A percentile compares a stretch with the other conserved stretches of the same genome.
These are phyloP conservation scores for Cathartes aura DNA, from an alignment of 2,113 vertebrate species.

Conservation along the genomic window DNA sequence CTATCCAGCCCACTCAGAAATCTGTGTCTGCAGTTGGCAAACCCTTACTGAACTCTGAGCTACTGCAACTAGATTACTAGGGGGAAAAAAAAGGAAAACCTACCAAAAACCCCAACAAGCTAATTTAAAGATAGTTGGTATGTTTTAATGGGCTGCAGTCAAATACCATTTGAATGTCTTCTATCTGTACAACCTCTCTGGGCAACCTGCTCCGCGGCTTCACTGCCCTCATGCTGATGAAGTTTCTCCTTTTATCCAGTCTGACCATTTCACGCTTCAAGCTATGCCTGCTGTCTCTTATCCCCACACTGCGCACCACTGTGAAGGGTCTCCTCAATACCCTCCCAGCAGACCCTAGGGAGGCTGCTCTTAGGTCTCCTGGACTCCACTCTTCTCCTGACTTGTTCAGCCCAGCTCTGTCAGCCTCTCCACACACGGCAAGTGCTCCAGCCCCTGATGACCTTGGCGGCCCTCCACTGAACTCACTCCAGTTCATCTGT, in stretches of 20 bases:
- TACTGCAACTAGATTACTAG: not conserved
- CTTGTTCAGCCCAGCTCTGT: not conserved
- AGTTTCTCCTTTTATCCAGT: not conserved
- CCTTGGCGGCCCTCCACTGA: not conserved
- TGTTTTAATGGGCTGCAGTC: not conserved
- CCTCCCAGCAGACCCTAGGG: not conserved
- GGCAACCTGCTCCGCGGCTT: not conserved
- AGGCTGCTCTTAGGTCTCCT: not conserved
- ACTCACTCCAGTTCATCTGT: accelerated
- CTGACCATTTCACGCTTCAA: not conserved
- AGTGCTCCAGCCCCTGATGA: not conserved
- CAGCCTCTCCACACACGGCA: not conserved
- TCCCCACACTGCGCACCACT: not conserved
- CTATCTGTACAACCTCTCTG: not conserved
- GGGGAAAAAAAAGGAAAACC: not conserved
- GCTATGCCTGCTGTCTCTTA: not conserved
- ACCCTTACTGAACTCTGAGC: not conserved
- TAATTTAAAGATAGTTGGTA: not conserved
- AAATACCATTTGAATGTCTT: not conserved
- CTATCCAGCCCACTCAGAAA: not conserved
- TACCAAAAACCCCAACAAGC: accelerated
- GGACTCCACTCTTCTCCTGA: not conserved
- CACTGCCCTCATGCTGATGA: not conserved
- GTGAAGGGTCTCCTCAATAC: not conserved
- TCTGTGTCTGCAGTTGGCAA: not conserved